Conservation (phyloP, 2,888 invertebrate species). For the Suillia variegata region DNA sequence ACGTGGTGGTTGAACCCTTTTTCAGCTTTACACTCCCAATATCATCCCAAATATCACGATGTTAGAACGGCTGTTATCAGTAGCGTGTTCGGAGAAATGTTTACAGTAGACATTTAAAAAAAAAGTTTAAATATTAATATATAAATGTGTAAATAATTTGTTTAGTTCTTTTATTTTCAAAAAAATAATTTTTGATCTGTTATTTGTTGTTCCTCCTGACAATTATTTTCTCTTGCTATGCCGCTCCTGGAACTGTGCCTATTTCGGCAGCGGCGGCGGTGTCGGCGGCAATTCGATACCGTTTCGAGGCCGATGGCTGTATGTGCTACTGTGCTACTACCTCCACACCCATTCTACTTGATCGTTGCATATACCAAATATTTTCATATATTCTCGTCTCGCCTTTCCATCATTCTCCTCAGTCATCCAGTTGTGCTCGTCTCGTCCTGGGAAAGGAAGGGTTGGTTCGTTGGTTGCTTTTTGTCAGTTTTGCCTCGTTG, state of each 20-base stretch:
- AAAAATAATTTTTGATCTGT: too few species aligned
- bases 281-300: too few species aligned
- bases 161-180: too few species aligned
- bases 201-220: too few species aligned
- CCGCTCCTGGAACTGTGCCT: too few species aligned
- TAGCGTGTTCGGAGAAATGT: too few species aligned
- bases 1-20: neutral
- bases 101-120: too few species aligned
- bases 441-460: slow-evolving; percentile 23
- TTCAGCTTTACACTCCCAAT: neutral
- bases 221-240: too few species aligned
- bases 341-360: neutral
- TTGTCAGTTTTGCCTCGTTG: slow-evolving; percentile 5
- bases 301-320: neutral
- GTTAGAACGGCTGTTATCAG: neutral
- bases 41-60: neutral
- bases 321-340: neutral
- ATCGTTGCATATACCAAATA: neutral
- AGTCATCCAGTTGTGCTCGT: neutral
- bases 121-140: too few species aligned
- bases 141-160: too few species aligned
- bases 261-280: too few species aligned
- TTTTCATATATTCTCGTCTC: neutral
- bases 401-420: neutral
- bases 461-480: too few species aligned